Evolutionary conservation across 2,113 vertebrate species (phyloP), one percentile per base, ranked within the genome.

Genomic region (Pyxicephalus adspersus): DNA sequence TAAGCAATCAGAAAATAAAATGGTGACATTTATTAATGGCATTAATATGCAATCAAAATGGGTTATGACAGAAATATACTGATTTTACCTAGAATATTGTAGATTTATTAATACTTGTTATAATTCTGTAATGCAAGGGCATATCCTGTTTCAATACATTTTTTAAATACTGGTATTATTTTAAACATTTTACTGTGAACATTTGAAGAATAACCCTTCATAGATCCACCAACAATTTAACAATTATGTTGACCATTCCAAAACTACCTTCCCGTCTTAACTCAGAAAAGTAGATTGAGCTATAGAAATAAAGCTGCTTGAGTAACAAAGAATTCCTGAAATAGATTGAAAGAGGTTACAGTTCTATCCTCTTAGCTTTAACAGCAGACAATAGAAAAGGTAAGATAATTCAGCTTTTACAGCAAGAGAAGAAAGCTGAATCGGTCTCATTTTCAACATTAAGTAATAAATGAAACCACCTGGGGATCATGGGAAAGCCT

Each of bases 381-480:
- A 26, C 79, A 1, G 0, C 0, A 83, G 85, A 93, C 90, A 94
- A 91, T 89, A 83, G 89, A 45, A 20, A 61, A 64, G 67, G 89
- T 88, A 92, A 92, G 91, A 90, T 91, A 92, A 92, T 84, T 91
- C 87, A 82, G 83, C 83, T 86, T 83, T 90, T 91, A 83, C 83
- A 88, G 87, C 83, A 57, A 19, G 63, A 66, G 54, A 71, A 88
- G 90, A 90, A 89, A 88, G 85, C 87, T 54, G 87, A 89, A 87
- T 90, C 85, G 73, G 87, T 91, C 92, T 93, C 88, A 83, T 87
- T 92, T 90, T 91, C 90, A 90, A 83, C 88, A 90, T 92, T 89
- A 90, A 84, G 87, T 88, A 92, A 86, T 91, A 95, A 88, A 88
- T 90, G 92, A 96, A 95, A 96, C 93, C 93, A 93, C 93, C 89